Base-by-base conservation (phyloP, 2,888 invertebrate genomes). In the Philaethria dido region DNA sequence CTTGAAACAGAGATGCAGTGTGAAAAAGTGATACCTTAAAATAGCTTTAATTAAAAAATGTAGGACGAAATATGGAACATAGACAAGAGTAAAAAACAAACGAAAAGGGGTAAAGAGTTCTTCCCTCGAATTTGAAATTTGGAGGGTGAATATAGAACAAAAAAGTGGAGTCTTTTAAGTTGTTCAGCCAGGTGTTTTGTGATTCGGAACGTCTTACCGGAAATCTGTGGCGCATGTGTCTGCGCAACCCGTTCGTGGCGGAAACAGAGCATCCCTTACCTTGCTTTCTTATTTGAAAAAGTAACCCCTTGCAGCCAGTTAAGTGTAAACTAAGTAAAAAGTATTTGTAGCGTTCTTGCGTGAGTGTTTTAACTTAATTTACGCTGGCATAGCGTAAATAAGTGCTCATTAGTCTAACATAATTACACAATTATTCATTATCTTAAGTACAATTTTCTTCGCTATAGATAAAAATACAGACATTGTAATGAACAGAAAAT, bases 211-310 rank as follows among this genome's bases (percentile, higher is more conserved):
- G 84, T 82, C 86, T 87, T 89, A 82, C 91, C 91, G 91, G 91
- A 91, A 89, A 90, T 92, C 89, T 89, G 88, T 83, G 87, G 81
- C 83, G 85, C 88, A 88, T 88, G 85, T 88, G 89, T 86, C 87
- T 84, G 79, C 72, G 68, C 84, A 87, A 87, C 88, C 87, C 87
- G 87, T 86, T 82, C 82, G 73, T 77, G 77, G 84, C 91, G 90
- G 92, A 92, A 91, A 87, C 89, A 85, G 80, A 81, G 79, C 77
- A 89, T 89, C 90, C 90, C 88, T 83, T 83, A 81, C 82, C 79
- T 55, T 67, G 73, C 72, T 80, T 81, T 80, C 80, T 84, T 80
- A 78, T 78, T 80, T 79, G 79, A 80, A 84, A 87, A 86, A 87
- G 81, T 78, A 74, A 75, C 75, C 79, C 80, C 77, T 71, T 74